Base-by-base conservation (phyloP, 2,113 vertebrate species). In the Formicarius rufipectus region DNA sequence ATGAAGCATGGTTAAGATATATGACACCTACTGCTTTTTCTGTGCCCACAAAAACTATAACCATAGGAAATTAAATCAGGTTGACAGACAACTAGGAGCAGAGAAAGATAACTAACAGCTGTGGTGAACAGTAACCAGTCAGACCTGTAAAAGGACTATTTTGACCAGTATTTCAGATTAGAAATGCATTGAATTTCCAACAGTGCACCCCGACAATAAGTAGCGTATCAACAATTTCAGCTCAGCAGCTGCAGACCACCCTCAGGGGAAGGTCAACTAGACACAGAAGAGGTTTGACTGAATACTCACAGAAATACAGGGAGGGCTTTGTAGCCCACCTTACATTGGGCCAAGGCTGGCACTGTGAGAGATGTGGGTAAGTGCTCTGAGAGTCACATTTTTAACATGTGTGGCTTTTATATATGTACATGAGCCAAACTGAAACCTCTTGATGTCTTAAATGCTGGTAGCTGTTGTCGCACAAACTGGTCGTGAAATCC, bases 171-270 rank as follows among this genome's bases (percentile, higher is more conserved):
- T 76, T 89, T 74, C 49, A 50, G 14, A 33, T 5, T 60, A 40
- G 67, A 85, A 91, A 63, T 33, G 19, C 52, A 64, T 7, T 45
- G 3, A 79, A 59, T 76, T 72, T 62, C 63, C 37, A 73, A 14
- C 14, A 80, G 11, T 5, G 18, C 24, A n/a, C 7, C 27, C 35
- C 78, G 52, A 47, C 15, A 79, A 40, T 37, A 91, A 84, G 30
- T 3, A 69, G 4, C 2, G 0, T 67, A 63, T 79, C 40, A 45
- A 35, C 0, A 2, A 60, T 53, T 35, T 81, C 59, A 56, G 35
- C 30, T 80, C 66, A 59, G 39, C 1, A 4, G 28, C n/a, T 60
- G 62, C n/a, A 80, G 73, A 56, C 27, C 28, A 64, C 14, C 45
- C 37, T 89, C 49, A 50, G 53, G 20, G 15, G 33, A 58, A 75